phyloP scores from a whole-genome alignment of 2,113 vertebrate species.

The Hoplias malabaricus region DNA sequence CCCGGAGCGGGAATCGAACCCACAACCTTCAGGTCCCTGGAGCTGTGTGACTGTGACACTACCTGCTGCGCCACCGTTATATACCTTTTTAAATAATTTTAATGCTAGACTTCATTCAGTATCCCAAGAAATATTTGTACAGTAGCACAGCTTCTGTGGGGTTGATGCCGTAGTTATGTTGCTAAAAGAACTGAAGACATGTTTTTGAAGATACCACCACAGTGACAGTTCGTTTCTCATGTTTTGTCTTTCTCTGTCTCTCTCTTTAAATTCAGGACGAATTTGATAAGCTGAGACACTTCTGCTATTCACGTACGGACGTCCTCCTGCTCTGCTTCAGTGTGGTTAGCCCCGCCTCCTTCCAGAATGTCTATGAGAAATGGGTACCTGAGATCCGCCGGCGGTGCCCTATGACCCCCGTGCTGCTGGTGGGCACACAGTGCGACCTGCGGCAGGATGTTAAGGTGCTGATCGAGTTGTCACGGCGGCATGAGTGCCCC shows the following conservation, averaged over 20 bases:
- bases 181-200: too few species aligned
- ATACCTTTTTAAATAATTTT: too few species aligned
- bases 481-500: conserved; percentile 70
- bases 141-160: too few species aligned
- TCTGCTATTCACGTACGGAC: conserved; percentile 81
- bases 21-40: too few species aligned
- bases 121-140: too few species aligned
- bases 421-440: conserved; percentile 82
- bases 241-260: background rate
- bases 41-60: too few species aligned
- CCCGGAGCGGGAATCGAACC: too few species aligned
- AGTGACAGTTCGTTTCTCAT: background rate
- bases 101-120: too few species aligned
- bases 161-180: too few species aligned
- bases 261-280: conserved; percentile 73
- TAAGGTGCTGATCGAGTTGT: conserved; percentile 79
- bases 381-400: conserved; percentile 80
- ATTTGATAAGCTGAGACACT: conserved; percentile 82
- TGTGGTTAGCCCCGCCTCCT: conserved; percentile 82
- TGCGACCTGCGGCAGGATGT: conserved; percentile 81
- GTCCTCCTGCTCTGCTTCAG: conserved; percentile 84
- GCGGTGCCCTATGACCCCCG: conserved; percentile 75
- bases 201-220: too few species aligned
- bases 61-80: too few species aligned
- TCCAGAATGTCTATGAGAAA: conserved; percentile 81